Evolutionary conservation across 2,888 invertebrate species (phyloP), one percentile per base, ranked within the genome.

Genomic region (Mylabris sibirica): DNA sequence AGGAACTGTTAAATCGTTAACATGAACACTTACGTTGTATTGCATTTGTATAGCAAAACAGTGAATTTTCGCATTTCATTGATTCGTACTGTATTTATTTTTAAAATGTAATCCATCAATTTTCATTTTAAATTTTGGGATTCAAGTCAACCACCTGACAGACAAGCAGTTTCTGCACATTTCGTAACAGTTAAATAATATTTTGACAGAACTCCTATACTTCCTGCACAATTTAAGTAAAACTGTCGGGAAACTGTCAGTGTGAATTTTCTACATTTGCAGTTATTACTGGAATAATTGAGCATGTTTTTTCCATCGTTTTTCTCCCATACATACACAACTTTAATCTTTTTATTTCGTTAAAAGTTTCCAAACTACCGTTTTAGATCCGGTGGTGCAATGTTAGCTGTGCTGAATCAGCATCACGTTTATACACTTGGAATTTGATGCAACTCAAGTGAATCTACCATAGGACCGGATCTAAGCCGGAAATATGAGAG

Each of bases 1-100:
- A 75, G 76, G 70, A 72, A 73, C 73, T 74, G 78, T 77, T 79
- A 78, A 78, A 79, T 77, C 77, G 78, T 81, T 78, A 79, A 79
- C 79, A 79, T 75, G 70, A 74, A 78, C 75, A 73, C 77, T 76
- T 76, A 75, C 73, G 64, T 71, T 72, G 70, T 69, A 72, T 72
- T 60, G 60, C 34, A 17, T 38, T 22, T 20, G 38, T 35, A 12
- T n/a, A 11, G 12, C 34, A 34, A 20, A 14, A 38, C 34, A 20
- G 1, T 26, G 9, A 60, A 8, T 34, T 30, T 14, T 59, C n/a
- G 5, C 49, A 26, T 11, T 9, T 14, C 8, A 34, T 60, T 34
- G 24, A 20, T 60, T 38, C n/a, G 11, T 60, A 34, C 14, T 20
- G 14, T 60, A 24, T 26, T 65, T 41, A 35, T 44, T 30, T 41